Evolutionary conservation across 2,113 vertebrate genomes (phyloP), one percentile per base, ranked within the genome.

Genomic region (Urocolius indicus): DNA sequence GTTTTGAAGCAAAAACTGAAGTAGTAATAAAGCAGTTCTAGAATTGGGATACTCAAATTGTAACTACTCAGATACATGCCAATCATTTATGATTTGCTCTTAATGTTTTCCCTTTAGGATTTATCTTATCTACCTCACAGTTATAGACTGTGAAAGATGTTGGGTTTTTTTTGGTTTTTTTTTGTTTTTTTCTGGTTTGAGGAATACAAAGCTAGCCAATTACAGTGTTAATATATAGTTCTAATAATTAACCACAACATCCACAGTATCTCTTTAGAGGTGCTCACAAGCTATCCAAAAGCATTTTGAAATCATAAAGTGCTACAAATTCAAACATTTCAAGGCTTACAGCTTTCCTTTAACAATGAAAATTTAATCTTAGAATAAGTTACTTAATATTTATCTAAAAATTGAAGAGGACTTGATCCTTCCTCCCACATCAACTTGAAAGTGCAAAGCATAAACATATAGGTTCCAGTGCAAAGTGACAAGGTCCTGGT

Each of bases 251-350:
- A 69, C 69, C 66, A 80, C 72, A 94, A 72, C 32, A 5, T 63
- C 46, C 48, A 76, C 58, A 36, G 63, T 32, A 73, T 46, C 55
- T 68, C 54, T 95, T 95, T 34, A 81, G 77, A 94, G 38, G 48
- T 78, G 24, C 38, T 94, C 84, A 82, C 27, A 88, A 27, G 87
- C 67, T 90, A 87, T 85, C 38, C 1, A 1, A 94, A 96, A 88
- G 74, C 22, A 86, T 84, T 80, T 82, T 85, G 78, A 93, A 96
- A 58, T 71, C 32, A 61, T 84, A 62, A 93, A 75, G 29, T 84
- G 95, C 90, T 95, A 87, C 84, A 87, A 89, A 68, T 49, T 63
- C 63, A 84, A 96, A 79, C 12, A 82, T 93, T 95, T 93, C 90
- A 92, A 86, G 94, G 72, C 80, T 94, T 87, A 90, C 34, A 95